Base-by-base conservation (phyloP, 2,113 vertebrate genomes). In the Nipponia nippon region DNA sequence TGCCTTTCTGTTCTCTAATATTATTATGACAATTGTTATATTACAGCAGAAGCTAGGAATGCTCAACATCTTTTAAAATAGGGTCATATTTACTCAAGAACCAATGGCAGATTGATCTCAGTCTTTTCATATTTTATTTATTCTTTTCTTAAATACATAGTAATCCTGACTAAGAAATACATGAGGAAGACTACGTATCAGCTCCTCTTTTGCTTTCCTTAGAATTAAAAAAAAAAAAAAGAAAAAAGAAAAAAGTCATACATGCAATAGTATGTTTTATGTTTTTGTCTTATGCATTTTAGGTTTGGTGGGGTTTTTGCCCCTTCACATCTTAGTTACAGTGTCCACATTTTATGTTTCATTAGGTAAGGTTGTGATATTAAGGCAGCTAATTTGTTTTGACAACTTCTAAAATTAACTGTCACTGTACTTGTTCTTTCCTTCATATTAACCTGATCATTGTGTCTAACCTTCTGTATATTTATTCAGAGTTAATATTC, bases 321-420 rank as follows among this genome's bases (percentile, higher is more conserved):
- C 21, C 7, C 38, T 67, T 81, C 42, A 25, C 2, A 30, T 78
- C 26, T 63, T 50, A 44, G 14, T 58, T 44, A 40, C 75, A 62
- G 72, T 88, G 91, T n/a, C 19, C 13, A 67, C 3, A 62, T 87
- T 95, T 91, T 61, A 85, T 82, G 14, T 83, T 92, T 71, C 10
- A 4, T 65, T 93, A 61, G 8, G 15, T 46, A 63, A 81, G 12
- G 10, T 7, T 94, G 44, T 26, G 23, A 47, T 87, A 82, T 65
- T 90, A 79, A 78, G 36, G 38, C 32, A 95, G 21, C 4, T 84
- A 94, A 95, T 92, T 84, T 95, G 50, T 89, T 95, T 95, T 83
- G 80, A 85, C 34, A 94, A 11, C 73, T 95, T 91, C 52, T 89
- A 79, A 95, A 95, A 84, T 90, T 89, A 83, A 72, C 59, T 84